Evolutionary conservation across 2,888 invertebrate species (phyloP), one percentile per base, ranked within the genome.

Genomic region (Xylocampa areola): DNA sequence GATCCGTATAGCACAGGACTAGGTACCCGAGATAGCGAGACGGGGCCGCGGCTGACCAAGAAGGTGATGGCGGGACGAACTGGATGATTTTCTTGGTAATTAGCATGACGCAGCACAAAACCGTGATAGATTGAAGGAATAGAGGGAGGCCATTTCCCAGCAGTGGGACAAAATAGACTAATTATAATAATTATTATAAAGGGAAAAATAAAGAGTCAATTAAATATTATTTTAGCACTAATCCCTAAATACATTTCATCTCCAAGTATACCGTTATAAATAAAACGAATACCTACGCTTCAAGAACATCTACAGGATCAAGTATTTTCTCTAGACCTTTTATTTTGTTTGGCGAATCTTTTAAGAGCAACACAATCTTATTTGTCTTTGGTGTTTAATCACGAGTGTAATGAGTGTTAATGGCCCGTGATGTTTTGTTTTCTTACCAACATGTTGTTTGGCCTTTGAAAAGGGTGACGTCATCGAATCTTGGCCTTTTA

Each of bases 351-450:
- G 49, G 36, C 45, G n/a, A 43, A 65, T 65, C 66, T 57, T 64
- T 49, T 70, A 57, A 57, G 41, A 41, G 58, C 49, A 65, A 66
- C 66, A 44, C 60, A 71, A 66, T 71, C 60, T 68, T 70, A 49
- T 71, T 74, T 71, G 67, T 67, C 67, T 70, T 62, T 59, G 32
- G 47, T 59, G 59, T 51, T 70, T 59, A 72, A 70, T 72, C 62
- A 74, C 58, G 53, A 55, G 75, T 59, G 51, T 74, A 66, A 72
- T 70, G 55, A 62, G 44, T 41, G 53, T 37, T 45, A 66, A 74
- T 74, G 74, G 41, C 40, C 35, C 61, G 61, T 73, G 51, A 70
- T 57, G 48, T 64, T 49, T 51, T 59, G 58, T 64, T 60, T 47
- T 57, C 45, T 54, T 55, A 49, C 37, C 47, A 49, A 67, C 54